Conservation (phyloP, 1,140 invertebrate species). For the Anthonomus grandis region DNA sequence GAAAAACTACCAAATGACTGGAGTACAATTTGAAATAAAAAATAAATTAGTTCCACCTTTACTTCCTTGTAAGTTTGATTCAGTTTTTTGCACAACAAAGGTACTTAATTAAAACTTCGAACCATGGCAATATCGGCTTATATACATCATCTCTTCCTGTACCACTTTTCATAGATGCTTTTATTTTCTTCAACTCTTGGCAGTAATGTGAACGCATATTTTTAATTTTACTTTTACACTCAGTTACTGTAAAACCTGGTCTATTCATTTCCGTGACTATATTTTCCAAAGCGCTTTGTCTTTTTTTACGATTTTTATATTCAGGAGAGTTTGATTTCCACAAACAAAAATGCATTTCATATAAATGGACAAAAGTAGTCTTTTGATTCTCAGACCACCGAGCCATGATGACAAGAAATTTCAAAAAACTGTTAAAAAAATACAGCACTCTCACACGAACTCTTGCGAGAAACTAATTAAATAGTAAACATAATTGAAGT, state of each 20-base stretch:
- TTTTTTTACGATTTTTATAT: not conserved
- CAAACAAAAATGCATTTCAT: too few species aligned
- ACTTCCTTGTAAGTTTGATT: not conserved
- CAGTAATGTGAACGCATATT: not conserved
- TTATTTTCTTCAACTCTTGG: not conserved
- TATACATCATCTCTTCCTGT: not conserved
- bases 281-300: not conserved
- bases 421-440: not conserved
- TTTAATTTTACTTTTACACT: not conserved
- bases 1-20: too few species aligned
- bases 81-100: not conserved
- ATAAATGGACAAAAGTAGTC: not conserved
- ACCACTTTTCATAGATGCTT: not conserved
- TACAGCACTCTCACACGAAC: not conserved
- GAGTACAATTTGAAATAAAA: too few species aligned
- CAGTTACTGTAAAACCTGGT: not conserved
- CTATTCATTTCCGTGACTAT: not conserved
- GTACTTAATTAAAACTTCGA: not conserved
- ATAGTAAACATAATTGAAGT: constrained; percentile 2
- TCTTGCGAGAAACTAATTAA: not conserved
- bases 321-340: not conserved
- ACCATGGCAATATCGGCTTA: not conserved
- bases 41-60: too few species aligned
- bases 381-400: not conserved
- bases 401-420: not conserved